Evolutionary conservation across 2,113 vertebrate genomes (phyloP).

Genomic region (Bungarus multicinctus): DNA sequence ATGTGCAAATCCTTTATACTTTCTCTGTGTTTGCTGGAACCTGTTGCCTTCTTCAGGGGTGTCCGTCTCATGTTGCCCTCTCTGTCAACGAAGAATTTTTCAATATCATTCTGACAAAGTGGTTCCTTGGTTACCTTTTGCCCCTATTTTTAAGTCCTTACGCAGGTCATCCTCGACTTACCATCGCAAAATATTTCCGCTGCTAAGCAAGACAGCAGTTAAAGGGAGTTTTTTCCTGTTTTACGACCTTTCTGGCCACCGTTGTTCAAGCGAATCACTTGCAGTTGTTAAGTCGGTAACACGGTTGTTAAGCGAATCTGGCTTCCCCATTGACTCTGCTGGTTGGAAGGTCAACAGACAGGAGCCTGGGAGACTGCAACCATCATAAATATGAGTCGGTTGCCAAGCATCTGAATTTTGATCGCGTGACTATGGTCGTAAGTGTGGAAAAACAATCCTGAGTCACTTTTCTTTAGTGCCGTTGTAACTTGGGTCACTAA

Average conservation of each 20-base stretch:
- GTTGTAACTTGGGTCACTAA: neutral
- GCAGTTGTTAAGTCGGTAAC: neutral
- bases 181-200: neutral
- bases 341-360: neutral
- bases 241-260: neutral
- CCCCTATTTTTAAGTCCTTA: neutral
- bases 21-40: neutral
- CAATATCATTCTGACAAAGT: neutral
- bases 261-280: neutral
- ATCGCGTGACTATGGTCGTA: neutral
- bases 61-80: neutral
- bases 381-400: neutral
- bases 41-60: too few relatives aligned
- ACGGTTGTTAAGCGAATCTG: neutral
- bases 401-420: neutral
- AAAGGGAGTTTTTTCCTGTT: neutral
- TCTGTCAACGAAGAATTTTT: neutral
- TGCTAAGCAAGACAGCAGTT: neutral
- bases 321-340: neutral
- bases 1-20: neutral
- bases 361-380: neutral
- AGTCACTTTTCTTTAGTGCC: too few relatives aligned
- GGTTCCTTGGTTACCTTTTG: too few relatives aligned
- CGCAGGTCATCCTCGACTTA: neutral
- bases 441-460: neutral